Evolutionary conservation across 2,113 vertebrate species (phyloP), one percentile per base, ranked within the genome.

Genomic region (Pandion haliaetus): DNA sequence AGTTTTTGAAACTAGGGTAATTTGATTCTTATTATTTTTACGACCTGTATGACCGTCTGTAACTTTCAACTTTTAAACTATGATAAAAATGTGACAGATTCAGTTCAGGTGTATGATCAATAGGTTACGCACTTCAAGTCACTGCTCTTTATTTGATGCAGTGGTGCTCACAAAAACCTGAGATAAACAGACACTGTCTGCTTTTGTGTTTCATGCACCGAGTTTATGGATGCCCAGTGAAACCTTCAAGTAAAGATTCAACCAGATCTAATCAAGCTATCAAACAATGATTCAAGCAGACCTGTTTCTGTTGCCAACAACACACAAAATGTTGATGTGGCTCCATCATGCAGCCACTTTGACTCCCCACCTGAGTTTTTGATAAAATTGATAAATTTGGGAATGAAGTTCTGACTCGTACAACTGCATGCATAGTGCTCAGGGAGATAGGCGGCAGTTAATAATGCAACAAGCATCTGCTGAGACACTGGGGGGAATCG

Each of bases 21-120:
- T 97, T 98, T 98, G 67, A 98, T 98, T 82, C 97, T 97, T 88
- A 95, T 84, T 67, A 77, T 98, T 92, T 95, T 98, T 91, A 98
- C 97, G 71, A 98, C 95, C 55, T 98, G 94, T 91, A 98, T 95
- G 86, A 97, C 93, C 49, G 85, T 67, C 57, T 93, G 52, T 82
- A 98, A 93, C 95, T 98, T 98, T 26, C 88, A 96, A 83, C 96
- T 98, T 97, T 95, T 88, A 87, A 98, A 97, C 97, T 98, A 52
- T 15, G 8, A 70, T 59, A 36, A 85, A 92, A 89, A 59, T 0
- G 2, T 38, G 20, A 73, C 42, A 66, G n/a, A 69, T 77, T 50
- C 61, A 44, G 52, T 86, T 49, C 34, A 62, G 29, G 5, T 67
- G 34, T 23, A 34, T 1, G 0, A 92, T 62, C 50, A 88, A 42